Base-by-base conservation (phyloP, 1,140 invertebrate species). In the Phymastichus coffea region DNA sequence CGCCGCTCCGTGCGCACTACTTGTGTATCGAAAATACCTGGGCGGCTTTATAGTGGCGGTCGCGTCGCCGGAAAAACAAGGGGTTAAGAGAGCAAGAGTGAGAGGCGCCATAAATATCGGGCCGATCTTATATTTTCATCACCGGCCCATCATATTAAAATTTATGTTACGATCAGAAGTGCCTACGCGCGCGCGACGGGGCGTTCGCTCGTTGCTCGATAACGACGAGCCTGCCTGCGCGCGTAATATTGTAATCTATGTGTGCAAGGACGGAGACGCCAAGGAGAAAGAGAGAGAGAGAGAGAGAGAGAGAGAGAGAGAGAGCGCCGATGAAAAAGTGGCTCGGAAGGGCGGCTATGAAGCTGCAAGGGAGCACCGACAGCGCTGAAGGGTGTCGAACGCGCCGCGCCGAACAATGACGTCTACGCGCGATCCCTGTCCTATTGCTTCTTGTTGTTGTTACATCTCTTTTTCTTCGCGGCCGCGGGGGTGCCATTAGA, bases 41-140 rank as follows among this genome's bases (percentile, higher is more conserved):
- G 44, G 44, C 44, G 41, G 30, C 6, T 43, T 14, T n/a, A n/a
- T n/a, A n/a, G 9, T 43, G 6, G 57, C 48, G 15, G 28, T 48
- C 51, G 20, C 43, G 49, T 51, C 9, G 28, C 38, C 1, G 19
- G 9, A 40, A 17, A 35, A 51, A 51, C 33, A 46, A 61, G 57
- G 51, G 60, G 46, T 28, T n/a, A 15, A 28, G 30, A 46, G 52
- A 35, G 33, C 56, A 52, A 41, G 57, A 40, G 48, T 57, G 63
- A 68, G 66, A 71, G 67, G 67, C 62, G 63, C 63, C 73, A 75
- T 80, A 78, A 80, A 80, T 80, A 79, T 74, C 68, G 66, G 30
- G 47, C 58, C 70, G 72, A 74, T 79, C 77, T 80, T 79, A 80
- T 80, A 80, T 80, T 80, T 80, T 79, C 76, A 80, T 80, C 77